Evolutionary conservation across 2,888 invertebrate genomes (phyloP), one percentile per base, ranked within the genome.

Genomic region (Clitarchus hookeri): DNA sequence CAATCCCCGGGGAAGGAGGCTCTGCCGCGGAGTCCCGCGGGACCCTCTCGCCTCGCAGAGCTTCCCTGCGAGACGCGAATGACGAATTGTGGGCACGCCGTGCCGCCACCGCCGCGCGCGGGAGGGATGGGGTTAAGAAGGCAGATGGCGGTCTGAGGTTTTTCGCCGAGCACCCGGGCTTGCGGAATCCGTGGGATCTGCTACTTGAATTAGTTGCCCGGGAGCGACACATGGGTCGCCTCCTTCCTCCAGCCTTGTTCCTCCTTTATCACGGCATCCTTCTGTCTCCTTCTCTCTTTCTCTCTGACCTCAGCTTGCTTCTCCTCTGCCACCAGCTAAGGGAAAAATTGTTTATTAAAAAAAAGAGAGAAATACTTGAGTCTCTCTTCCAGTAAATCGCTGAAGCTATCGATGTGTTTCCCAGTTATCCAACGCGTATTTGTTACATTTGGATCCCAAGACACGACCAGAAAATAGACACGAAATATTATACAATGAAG

Each of bases 221-320:
- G 19, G 16, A 44, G 36, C 27, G 82, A 82, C 82, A 82, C 82
- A 82, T 82, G 82, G 82, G 82, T 82, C 82, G 82, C 82, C 82
- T 27, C 36, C 36, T 16, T 27, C 82, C 25, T 44, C 82, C 82
- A 13, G n/a, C 11, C 82, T 27, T 27, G 23, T 23, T n/a, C n/a
- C 79, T 79, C 79, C 79, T 79, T 27, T 23, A n/a, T 79, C 3
- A 48, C 48, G 16, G 48, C 79, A 6, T 79, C 79, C 79, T 79
- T 23, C 13, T n/a, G 23, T 79, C 79, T 26, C 79, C 13, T 25
- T 79, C 12, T 13, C 48, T 11, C 79, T 26, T 23, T n/a, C 13
- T 79, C 12, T 13, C 48, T 16, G 48, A 48, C 48, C 48, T 48
- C 48, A 16, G 48, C 48, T 48, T 48, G 48, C 48, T 8, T 48